Percentiles rank a stretch among this genome's conserved stretches.
These are phyloP conservation scores for Seriola rivoliana DNA, from an alignment of 2,113 vertebrate genomes.

Conservation along the genomic window DNA sequence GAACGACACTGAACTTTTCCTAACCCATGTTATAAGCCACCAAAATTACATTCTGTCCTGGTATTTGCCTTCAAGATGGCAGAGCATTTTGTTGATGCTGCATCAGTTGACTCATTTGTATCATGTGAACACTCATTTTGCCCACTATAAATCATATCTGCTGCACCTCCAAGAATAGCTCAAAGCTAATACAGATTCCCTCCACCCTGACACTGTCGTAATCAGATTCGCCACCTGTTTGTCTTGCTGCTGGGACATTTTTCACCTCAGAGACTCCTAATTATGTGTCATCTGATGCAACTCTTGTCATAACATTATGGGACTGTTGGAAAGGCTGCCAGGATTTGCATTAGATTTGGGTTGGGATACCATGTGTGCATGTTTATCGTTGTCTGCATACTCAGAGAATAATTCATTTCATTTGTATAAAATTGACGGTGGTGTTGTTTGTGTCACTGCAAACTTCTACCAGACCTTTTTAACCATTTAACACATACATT, in stretches of 20 bases:
- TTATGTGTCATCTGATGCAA: conserved; percentile 63
- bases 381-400: conserved; percentile 41
- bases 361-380: conserved; percentile 43
- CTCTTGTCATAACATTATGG: conserved; percentile 57
- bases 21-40: not conserved
- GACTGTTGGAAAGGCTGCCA: conserved; percentile 54
- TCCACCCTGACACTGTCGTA: conserved; percentile 62
- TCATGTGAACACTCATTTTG: conserved; percentile 36
- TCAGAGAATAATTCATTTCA: conserved; percentile 30
- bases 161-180: conserved; percentile 55
- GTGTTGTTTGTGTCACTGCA: conserved; percentile 3
- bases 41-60: not conserved
- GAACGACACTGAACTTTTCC: not conserved
- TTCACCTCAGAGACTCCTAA: conserved; percentile 51
- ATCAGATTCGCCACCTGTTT: conserved; percentile 82
- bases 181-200: conserved; percentile 63
- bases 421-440: conserved; percentile 29
- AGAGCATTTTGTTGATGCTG: conserved; percentile 7
- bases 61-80: not conserved
- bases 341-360: conserved; percentile 49
- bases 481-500: not conserved
- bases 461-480: not conserved
- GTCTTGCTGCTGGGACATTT: conserved; percentile 58
- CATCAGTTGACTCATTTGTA: conserved; percentile 40
- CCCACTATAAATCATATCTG: conserved; percentile 69